Conservation (phyloP, 2,113 vertebrate genomes). For the Peromyscus maniculatus region DNA sequence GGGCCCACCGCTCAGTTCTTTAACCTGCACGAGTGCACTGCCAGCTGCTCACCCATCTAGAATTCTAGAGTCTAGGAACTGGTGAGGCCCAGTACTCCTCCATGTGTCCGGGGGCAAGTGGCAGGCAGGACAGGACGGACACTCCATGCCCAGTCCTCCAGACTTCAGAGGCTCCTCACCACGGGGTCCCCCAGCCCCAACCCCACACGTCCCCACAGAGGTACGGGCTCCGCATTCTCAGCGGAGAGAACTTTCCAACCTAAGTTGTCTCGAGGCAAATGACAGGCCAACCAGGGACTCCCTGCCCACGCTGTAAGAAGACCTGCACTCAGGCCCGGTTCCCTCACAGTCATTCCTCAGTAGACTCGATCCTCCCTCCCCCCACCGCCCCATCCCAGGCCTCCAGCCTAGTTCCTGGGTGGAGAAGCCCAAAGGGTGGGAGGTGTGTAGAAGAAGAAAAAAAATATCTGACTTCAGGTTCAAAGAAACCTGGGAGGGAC, state of each 20-base stretch:
- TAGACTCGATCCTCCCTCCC: constrained; percentile 18
- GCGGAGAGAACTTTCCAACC: neutral
- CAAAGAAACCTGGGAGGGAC: constrained; percentile 79
- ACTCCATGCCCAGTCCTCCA: neutral
- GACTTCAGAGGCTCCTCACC: neutral
- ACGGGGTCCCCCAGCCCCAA: neutral
- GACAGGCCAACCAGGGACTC: neutral
- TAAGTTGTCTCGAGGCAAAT: neutral
- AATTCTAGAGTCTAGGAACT: neutral
- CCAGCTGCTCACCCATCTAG: neutral
- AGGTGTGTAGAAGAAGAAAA: neutral
- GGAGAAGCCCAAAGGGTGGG: constrained; percentile 63
- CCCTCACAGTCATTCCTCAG: neutral
- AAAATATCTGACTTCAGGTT: constrained; percentile 78
- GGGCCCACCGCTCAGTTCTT: neutral
- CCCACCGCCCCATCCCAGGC: neutral
- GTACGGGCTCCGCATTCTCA: neutral
- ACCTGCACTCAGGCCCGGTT: neutral
- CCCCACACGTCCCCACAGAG: neutral
- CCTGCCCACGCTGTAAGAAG: neutral
- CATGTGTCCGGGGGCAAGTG: neutral
- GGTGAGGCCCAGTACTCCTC: neutral
- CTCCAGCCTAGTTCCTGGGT: constrained; percentile 70
- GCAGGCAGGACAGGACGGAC: neutral
- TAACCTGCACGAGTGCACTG: rapidly evolving